A percentile compares a stretch with the other conserved stretches of the same genome.
phyloP scores from a whole-genome alignment of 2,797 vertebrate genomes.

The Lagorchestes hirsutus region DNA sequence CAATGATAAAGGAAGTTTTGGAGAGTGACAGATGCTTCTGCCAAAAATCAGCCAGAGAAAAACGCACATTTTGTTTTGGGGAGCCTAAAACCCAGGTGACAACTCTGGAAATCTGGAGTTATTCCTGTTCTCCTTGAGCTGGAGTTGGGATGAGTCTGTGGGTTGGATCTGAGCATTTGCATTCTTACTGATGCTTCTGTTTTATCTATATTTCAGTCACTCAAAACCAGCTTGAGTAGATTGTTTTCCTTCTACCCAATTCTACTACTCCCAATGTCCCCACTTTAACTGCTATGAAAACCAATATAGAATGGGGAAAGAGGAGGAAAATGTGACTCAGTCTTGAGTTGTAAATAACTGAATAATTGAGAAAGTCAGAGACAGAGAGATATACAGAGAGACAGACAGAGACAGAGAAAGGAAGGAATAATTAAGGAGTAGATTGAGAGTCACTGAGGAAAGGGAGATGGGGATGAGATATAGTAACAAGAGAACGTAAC shows the following conservation, averaged over 20 bases:
- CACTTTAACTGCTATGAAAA: neutral
- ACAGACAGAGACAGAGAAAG: neutral
- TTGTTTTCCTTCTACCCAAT: neutral
- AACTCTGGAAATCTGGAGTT: conserved; percentile 27
- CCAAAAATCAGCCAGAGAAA: conserved; percentile 76
- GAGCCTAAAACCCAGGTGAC: conserved; percentile 29
- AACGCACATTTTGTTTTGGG: conserved; percentile 56
- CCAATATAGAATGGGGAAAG: rapidly evolving
- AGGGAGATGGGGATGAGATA: neutral
- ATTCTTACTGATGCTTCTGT: neutral
- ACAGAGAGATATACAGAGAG: neutral
- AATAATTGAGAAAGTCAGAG: neutral
- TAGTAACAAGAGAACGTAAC: neutral
- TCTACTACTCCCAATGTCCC: neutral
- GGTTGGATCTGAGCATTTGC: neutral
- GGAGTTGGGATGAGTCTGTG: neutral
- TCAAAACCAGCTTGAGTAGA: neutral
- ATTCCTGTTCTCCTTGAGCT: neutral
- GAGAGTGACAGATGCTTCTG: conserved; percentile 81
- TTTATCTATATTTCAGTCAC: neutral
- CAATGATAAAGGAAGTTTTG: conserved; percentile 72
- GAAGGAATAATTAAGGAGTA: neutral
- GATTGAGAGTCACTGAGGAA: neutral
- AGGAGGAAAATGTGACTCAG: rapidly evolving
- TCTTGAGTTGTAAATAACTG: neutral